Evolutionary conservation across 2,113 vertebrate genomes (phyloP).

Genomic region (Alectura lathami): DNA sequence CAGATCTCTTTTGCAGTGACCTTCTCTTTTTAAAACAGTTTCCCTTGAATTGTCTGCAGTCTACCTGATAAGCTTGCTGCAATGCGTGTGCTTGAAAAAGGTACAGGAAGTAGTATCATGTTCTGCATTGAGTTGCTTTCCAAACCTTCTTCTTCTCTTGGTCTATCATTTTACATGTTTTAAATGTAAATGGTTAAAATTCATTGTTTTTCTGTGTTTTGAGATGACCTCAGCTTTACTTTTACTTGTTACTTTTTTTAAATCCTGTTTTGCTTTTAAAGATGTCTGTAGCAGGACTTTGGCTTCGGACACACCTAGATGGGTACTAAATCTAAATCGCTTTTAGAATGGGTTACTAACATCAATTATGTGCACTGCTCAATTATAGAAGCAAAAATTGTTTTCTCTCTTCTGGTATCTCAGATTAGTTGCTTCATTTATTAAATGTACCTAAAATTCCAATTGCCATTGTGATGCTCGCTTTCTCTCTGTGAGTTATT

Average conservation of each 20-base stretch:
- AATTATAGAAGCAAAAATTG: neutral
- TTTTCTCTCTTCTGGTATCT: neutral
- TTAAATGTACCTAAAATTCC: neutral
- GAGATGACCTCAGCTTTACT: neutral
- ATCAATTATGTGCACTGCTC: neutral
- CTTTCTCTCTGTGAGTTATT: neutral
- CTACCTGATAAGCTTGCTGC: neutral
- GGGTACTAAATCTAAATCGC: neutral
- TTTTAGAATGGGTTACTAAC: neutral
- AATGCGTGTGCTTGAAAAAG: neutral
- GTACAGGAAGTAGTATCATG: neutral
- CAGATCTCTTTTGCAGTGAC: neutral
- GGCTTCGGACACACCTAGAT: neutral
- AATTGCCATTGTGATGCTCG: neutral
- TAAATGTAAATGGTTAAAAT: neutral
- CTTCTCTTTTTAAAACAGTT: neutral
- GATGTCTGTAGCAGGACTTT: neutral
- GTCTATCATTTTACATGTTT: neutral
- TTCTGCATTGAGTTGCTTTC: neutral
- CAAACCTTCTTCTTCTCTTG: neutral
- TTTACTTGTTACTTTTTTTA: too few species aligned
- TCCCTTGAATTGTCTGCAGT: neutral
- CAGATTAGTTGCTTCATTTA: neutral
- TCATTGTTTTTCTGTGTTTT: rapidly evolving
- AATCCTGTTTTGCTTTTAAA: neutral